Conservation (phyloP, 2,888 invertebrate species). For the Tanytarsus gracilentus region DNA sequence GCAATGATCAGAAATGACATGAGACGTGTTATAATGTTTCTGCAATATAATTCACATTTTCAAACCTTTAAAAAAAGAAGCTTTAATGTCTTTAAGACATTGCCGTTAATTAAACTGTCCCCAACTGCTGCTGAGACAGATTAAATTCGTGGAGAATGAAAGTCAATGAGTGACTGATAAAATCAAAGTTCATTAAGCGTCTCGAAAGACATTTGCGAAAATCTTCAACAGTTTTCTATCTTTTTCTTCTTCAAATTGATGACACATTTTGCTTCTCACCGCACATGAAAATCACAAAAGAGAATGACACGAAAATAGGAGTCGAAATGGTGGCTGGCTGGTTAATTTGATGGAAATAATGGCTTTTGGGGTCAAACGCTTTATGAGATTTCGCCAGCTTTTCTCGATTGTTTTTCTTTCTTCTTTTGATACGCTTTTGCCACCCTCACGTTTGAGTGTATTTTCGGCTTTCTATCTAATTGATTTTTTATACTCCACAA, state of each 20-base stretch:
- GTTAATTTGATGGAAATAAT: constrained; percentile 25
- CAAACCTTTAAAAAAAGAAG: no score
- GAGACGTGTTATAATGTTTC: no score
- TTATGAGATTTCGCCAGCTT: constrained; percentile 19
- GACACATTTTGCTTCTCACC: neutral
- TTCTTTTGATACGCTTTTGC: neutral
- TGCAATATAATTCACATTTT: no score
- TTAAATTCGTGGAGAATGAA: neutral
- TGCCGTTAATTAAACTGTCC: no score
- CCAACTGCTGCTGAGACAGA: no score
- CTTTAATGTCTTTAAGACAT: no score
- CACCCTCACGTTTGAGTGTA: neutral
- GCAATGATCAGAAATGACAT: no score
- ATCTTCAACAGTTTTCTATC: no score
- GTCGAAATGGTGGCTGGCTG: neutral
- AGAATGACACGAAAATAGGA: neutral
- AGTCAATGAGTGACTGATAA: neutral
- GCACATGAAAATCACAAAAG: neutral
- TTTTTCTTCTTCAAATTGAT: neutral
- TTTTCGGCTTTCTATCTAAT: constrained; percentile 25
- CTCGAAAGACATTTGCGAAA: no score
- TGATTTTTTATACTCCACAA: constrained; percentile 21
- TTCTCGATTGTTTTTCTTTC: neutral
- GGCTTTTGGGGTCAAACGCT: constrained; percentile 23
- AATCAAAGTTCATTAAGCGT: constrained; percentile 18